Evolutionary conservation across 1,140 invertebrate species (phyloP).

Genomic region (Orchestia grillus): DNA sequence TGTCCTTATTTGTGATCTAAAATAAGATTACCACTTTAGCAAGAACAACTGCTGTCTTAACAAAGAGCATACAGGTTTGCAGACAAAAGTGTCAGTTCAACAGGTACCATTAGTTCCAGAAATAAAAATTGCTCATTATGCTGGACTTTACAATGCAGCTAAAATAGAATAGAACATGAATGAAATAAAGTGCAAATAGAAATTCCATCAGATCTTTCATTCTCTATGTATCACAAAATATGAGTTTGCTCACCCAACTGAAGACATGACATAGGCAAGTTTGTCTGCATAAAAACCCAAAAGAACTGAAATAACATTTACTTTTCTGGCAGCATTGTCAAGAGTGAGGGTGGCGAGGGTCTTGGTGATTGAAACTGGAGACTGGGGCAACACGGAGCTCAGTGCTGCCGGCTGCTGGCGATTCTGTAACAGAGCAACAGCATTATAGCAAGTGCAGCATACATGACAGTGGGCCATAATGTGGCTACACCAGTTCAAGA

Average conservation of each 20-base stretch:
- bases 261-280: background rate
- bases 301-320: constrained; percentile 26
- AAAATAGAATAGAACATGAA: background rate
- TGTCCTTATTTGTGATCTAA: too few species aligned
- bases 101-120: background rate
- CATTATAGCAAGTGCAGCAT: background rate
- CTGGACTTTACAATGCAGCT: background rate
- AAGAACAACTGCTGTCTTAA: too few species aligned
- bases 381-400: constrained; percentile 58
- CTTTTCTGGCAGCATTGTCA: constrained; percentile 74
- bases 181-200: background rate
- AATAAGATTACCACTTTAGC: too few species aligned
- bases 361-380: constrained; percentile 70
- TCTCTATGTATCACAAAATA: too few species aligned
- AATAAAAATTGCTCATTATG: background rate
- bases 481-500: too few species aligned
- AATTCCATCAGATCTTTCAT: background rate
- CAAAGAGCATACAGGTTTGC: too few species aligned
- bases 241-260: background rate
- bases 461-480: too few species aligned
- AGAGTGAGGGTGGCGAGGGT: constrained; percentile 76
- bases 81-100: too few species aligned
- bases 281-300: background rate
- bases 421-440: constrained; percentile 57
- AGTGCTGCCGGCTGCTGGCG: constrained; percentile 61